phyloP scores from a whole-genome alignment of 2,888 invertebrate genomes.

The Sipha maydis region DNA sequence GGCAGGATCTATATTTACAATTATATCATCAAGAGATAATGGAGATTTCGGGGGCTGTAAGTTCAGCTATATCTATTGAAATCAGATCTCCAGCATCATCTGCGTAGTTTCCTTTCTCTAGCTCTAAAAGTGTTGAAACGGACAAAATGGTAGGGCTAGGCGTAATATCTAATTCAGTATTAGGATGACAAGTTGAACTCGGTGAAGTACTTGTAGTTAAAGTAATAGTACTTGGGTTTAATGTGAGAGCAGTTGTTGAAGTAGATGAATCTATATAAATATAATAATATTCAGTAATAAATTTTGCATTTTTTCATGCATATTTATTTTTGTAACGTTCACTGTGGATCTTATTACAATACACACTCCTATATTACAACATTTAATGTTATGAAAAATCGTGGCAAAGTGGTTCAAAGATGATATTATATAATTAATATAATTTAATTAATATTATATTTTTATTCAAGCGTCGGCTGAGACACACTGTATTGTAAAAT shows the following conservation, averaged over 20 bases:
- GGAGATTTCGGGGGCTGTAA: conserved; percentile 23
- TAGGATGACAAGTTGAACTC: conserved; percentile 8
- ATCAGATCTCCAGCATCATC: conserved; percentile 4
- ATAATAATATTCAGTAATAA: conserved; percentile 27
- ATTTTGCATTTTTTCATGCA: not conserved
- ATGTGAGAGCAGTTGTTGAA: conserved; percentile 12
- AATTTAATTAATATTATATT: conserved; percentile 14
- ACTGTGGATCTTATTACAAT: too few species aligned
- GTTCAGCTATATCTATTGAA: conserved; percentile 28
- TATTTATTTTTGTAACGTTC: not conserved
- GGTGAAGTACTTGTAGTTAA: conserved; percentile 11
- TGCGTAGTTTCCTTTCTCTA: conserved; percentile 23
- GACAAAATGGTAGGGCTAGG: conserved; percentile 11
- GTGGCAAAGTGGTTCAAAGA: not conserved
- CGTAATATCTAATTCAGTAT: conserved; percentile 6
- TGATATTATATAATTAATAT: conserved; percentile 30
- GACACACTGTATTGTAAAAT: conserved; percentile 33
- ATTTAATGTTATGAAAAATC: too few species aligned
- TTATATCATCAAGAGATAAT: conserved; percentile 28
- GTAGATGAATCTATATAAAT: conserved; percentile 26
- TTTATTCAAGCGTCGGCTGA: conserved; percentile 25
- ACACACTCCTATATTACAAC: too few species aligned
- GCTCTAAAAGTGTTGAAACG: not conserved
- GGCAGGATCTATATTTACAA: conserved; percentile 39
- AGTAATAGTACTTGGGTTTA: conserved; percentile 17